A percentile compares a stretch with the other conserved stretches of the same genome.
Evolutionary conservation across 2,888 invertebrate species (phyloP).

Genomic region (Matsumyia berberina): DNA sequence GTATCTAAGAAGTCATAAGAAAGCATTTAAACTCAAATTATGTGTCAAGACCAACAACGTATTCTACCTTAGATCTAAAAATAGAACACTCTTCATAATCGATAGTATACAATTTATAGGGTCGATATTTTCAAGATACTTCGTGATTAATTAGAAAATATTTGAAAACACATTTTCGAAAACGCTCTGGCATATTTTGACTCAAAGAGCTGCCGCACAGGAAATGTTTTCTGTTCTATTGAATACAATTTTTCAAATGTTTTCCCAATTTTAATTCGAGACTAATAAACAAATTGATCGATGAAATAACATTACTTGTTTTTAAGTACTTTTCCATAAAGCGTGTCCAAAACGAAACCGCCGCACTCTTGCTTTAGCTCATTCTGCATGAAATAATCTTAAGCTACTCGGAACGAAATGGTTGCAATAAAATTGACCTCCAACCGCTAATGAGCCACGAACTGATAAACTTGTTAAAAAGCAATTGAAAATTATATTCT

Average conservation of each 20-base stretch:
- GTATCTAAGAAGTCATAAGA: too few species aligned
- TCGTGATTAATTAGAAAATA: slow-evolving; percentile 2
- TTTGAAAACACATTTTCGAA: background rate
- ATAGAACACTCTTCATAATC: background rate
- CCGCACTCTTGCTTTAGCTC: background rate
- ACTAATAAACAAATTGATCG: background rate
- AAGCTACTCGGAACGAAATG: slow-evolving; percentile 2
- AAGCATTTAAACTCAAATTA: too few species aligned
- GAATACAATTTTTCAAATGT: background rate
- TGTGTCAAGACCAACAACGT: too few species aligned
- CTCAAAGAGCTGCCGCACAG: background rate
- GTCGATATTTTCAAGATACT: background rate
- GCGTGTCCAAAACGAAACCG: too few species aligned
- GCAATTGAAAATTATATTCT: slow-evolving; percentile 35
- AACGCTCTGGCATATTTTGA: background rate
- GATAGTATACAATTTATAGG: background rate
- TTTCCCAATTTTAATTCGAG: background rate
- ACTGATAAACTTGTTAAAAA: slow-evolving; percentile 50
- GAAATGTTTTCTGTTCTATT: too few species aligned
- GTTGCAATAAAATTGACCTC: slow-evolving; percentile 59
- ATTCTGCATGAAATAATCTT: slow-evolving; percentile 17
- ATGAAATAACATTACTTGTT: background rate
- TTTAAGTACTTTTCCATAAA: background rate
- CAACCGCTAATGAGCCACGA: slow-evolving; percentile 52
- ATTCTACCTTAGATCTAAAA: background rate